A percentile compares a stretch with the other conserved stretches of the same genome.
Evolutionary conservation across 92 coral and sea anemone genomes (phyloP).

Genomic region (Heliopora coerulea): DNA sequence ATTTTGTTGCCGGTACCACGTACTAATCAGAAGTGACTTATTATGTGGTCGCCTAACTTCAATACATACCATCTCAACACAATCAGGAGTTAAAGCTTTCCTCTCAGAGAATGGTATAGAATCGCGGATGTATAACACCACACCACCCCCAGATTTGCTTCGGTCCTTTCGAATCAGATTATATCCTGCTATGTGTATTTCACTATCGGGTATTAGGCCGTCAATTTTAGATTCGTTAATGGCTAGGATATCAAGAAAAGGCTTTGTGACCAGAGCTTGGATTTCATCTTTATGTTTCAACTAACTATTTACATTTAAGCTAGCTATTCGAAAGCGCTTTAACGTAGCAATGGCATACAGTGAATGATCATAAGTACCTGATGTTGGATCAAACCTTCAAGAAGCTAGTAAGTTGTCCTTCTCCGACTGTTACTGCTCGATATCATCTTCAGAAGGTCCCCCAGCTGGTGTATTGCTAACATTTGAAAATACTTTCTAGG

Average conservation of each 20-base stretch:
- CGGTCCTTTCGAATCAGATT: no score
- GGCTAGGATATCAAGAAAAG: conserved; percentile 50
- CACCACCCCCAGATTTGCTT: no score
- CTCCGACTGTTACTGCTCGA: no score
- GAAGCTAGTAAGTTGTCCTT: not conserved
- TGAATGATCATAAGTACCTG: conserved; percentile 4
- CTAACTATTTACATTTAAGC: conserved; percentile 44
- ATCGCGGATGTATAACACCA: conserved; percentile 27
- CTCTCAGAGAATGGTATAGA: no score
- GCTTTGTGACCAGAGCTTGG: not conserved
- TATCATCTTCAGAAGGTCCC: not conserved
- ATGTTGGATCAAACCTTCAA: conserved; percentile 1
- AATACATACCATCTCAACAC: no score
- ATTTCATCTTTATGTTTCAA: conserved; percentile 44
- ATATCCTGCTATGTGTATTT: no score
- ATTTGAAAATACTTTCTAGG: conserved; percentile 15
- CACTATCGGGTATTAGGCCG: no score
- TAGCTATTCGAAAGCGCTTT: conserved; percentile 44
- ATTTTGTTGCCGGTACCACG: no score
- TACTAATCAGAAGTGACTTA: no score
- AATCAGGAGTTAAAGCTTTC: no score
- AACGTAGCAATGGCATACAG: conserved; percentile 22
- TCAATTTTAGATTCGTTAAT: conserved; percentile 35
- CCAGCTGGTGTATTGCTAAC: conserved; percentile 7
- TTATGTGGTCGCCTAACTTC: no score